Base-by-base conservation (phyloP, 2,797 vertebrate species). In the Falco cherrug region DNA sequence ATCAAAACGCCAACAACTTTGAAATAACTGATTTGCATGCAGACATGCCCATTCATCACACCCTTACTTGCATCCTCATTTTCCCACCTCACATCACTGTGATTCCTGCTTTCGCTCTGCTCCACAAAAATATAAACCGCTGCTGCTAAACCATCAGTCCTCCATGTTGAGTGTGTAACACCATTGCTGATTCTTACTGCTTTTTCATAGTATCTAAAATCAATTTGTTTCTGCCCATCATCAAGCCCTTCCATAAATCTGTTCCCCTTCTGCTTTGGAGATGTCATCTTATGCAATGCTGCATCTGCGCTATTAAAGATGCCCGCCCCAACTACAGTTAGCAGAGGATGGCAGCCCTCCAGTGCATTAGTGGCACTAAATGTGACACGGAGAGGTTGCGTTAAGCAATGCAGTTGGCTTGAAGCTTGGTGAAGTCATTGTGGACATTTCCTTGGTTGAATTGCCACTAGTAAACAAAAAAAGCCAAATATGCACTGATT, bases 401-500 rank as follows among this genome's bases (percentile, higher is more conserved):
- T 29, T 53, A 82, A 57, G 37, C 37, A 77, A 81, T 3, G 10
- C 7, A 2, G 11, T 26, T 56, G 35, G 68, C 71, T 25, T 64
- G 70, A 53, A 56, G 51, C 71, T 70, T 39, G 5, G 15, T 33
- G 70, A 82, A 70, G 25, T 37, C 73, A 57, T 29, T 7, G 2
- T 1, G 13, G 59, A 41, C 14, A 7, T 37, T 65, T 91, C 37
- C 61, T 50, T 37, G 37, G 41, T 6, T 31, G 35, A 84, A 39
- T 35, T 56, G 17, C 16, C 50, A 65, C 28, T 41, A 47, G 17
- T 25, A 64, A n/a, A 47, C 31, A 33, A 75, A 79, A 75, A 75
- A 41, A 37, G 3, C 11, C 67, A 41, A 37, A 39, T 2, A 1
- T 2, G 8, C 25, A 28, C 26, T 0, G 1, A 78, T 41, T 22